Evolutionary conservation across 2,797 vertebrate species (phyloP).

Genomic region (Coracias cyanogaster): DNA sequence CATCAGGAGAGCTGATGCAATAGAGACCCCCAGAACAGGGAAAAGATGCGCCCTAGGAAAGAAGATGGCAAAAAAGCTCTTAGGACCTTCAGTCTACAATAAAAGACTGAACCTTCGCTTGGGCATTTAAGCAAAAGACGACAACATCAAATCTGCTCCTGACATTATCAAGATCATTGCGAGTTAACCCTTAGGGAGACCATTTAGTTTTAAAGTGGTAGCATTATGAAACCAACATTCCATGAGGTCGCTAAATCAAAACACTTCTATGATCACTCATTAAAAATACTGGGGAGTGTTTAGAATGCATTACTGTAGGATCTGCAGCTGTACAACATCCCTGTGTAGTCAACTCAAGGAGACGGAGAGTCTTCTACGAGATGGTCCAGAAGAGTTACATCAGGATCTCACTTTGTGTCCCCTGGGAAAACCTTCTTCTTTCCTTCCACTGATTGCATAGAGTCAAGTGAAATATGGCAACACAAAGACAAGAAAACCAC

Average conservation of each 20-base stretch:
- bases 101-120: background rate
- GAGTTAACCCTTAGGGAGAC: background rate
- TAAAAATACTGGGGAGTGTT: background rate
- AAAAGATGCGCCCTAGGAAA: background rate
- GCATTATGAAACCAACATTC: background rate
- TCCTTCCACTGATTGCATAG: background rate
- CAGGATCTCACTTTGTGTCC: background rate
- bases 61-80: background rate
- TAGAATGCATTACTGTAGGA: background rate
- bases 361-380: background rate
- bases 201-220: background rate
- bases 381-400: background rate
- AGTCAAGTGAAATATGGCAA: background rate
- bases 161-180: background rate
- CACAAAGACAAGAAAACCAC: background rate
- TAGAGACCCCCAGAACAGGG: background rate
- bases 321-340: background rate
- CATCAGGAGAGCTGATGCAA: background rate
- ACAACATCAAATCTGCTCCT: background rate
- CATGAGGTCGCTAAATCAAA: background rate
- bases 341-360: background rate
- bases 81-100: background rate
- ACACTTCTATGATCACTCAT: background rate
- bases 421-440: background rate
- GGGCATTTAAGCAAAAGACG: background rate